These are phyloP conservation scores for Cynopterus brachyotis DNA, from an alignment of 2,113 vertebrate genomes.

Conservation along the genomic window DNA sequence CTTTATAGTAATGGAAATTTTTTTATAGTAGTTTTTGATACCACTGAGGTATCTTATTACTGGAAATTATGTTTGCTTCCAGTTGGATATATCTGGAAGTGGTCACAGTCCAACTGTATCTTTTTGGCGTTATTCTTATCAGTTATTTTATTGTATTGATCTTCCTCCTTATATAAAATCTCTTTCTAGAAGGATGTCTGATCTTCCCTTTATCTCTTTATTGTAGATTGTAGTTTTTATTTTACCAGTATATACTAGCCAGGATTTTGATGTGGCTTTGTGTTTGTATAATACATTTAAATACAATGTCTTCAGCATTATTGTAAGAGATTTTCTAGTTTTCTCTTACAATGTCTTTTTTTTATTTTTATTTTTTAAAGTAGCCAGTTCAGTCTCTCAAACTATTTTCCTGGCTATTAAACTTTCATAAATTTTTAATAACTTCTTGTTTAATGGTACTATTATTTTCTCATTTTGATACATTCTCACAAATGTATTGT, in stretches of 20 bases:
- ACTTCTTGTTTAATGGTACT: background rate
- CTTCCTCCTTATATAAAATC: background rate
- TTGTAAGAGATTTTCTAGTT: conserved; percentile 40
- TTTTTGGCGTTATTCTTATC: conserved; percentile 35
- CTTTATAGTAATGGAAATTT: conserved; percentile 38
- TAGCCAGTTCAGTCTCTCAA: background rate
- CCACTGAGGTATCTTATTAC: conserved; percentile 33
- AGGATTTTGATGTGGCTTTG: conserved; percentile 50
- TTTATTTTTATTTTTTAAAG: no score
- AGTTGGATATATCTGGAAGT: background rate
- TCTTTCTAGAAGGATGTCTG: conserved; percentile 25
- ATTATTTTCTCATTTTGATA: conserved; percentile 15
- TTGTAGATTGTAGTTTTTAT: conserved; percentile 47
- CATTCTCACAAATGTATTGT: conserved; percentile 4
- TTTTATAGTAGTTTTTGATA: background rate
- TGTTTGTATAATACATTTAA: conserved; percentile 54
- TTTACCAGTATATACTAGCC: background rate
- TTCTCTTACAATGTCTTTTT: background rate
- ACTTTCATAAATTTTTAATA: background rate
- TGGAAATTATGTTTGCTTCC: conserved; percentile 38
- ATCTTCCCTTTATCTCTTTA: conserved; percentile 12
- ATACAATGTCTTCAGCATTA: conserved; percentile 22
- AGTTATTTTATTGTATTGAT: background rate
- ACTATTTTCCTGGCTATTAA: background rate
- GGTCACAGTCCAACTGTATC: background rate